Base-by-base conservation (phyloP, 92 coral and sea anemone genomes). In the Parazoanthus swiftii region DNA sequence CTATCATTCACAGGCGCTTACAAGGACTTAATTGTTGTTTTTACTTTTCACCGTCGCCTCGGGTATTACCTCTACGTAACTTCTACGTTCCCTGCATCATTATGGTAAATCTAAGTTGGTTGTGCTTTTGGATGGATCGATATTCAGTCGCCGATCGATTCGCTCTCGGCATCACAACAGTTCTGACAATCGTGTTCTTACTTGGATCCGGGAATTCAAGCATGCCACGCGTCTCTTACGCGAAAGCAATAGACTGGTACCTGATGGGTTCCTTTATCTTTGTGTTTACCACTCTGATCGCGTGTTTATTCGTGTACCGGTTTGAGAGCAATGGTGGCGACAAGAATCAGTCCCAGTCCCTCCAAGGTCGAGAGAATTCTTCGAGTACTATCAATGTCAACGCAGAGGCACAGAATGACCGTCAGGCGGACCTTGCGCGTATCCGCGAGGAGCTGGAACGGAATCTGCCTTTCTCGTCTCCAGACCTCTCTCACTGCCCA, bases 191-290 rank as follows among this genome's bases (percentile, higher is more conserved):
- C 76, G 99, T 97, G 38, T 97, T 97, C 89, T 75, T 97, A 73
- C 98, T 97, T 67, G 99, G 99, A 18, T 93, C 99, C 81, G 93
- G 98, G 86, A 96, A 97, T 91, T 91, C 98, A 29, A 95, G 98
- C 58, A 97, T 97, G 99, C 99, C 99, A 23, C 95, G 99, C 79
- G 99, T 97, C 59, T 95, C 98, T 81, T 97, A 97, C 88, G 98
- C 99, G 81, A 97, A 97, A 93, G 98, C 98, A 66, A 95, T 97
- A 76, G 99, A 97, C 94, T 97, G 97, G 99, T 97, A 97, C 81
- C 92, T 97, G 54, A 95, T 97, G 94, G 94, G 95, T 14, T 93
- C 98, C 67, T 97, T 97, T 76, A 89, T 97, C 90, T 97, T 97
- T 86, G 99, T 97, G 79, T 97, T 97, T 80, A 92, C 95, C 81